A percentile compares a stretch with the other conserved stretches of the same genome.
Conservation (phyloP, 2,113 vertebrate species). For the Orycteropus afer region DNA sequence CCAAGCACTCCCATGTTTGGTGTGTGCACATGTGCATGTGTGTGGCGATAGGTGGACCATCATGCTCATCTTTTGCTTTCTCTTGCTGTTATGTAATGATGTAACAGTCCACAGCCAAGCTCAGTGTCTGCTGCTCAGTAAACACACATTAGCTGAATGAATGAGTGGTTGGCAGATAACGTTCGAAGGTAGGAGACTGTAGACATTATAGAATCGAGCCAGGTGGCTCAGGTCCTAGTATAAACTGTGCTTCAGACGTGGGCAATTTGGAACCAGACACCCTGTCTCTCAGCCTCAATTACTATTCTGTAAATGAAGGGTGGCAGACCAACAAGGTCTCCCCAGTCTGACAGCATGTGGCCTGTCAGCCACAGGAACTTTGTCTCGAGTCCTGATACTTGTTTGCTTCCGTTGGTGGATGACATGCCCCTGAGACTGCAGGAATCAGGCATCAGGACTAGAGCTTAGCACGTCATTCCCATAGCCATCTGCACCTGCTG, state of each 20-base stretch:
- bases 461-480: not conserved
- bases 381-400: accelerated
- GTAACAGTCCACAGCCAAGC: not conserved
- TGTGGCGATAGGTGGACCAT: too few species aligned
- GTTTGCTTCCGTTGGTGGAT: not conserved
- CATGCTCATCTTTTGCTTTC: accelerated
- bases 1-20: too few species aligned
- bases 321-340: not conserved
- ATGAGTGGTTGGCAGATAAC: accelerated
- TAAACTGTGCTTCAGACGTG: not conserved
- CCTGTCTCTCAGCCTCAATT: not conserved
- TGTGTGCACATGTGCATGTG: too few species aligned
- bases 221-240: not conserved
- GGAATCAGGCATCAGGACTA: not conserved
- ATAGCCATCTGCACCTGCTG: too few species aligned
- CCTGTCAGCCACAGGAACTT: accelerated
- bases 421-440: not conserved
- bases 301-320: not conserved
- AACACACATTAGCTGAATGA: accelerated
- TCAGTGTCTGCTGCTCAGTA: not conserved
- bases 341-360: accelerated
- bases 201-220: not conserved
- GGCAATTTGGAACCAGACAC: not conserved
- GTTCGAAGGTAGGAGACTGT: not conserved
- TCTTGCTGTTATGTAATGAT: not conserved